phyloP scores from a whole-genome alignment of 2,888 invertebrate genomes.

The Yponomeuta evonymella region DNA sequence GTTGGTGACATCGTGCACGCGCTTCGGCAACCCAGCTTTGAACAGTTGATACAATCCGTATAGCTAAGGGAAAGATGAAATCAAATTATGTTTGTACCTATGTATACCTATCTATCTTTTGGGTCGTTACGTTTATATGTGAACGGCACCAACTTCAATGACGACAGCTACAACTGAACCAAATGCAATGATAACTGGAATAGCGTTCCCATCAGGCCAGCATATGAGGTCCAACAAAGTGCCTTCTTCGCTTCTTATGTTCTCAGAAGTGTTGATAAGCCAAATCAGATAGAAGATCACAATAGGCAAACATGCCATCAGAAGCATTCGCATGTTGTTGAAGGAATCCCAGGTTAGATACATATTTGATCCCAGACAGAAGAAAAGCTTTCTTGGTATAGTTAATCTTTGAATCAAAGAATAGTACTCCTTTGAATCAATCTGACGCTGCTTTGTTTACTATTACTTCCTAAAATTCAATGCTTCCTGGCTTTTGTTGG shows the following conservation, averaged over 20 bases:
- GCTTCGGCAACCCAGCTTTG: slow-evolving; percentile 59
- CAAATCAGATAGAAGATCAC: slow-evolving; percentile 66
- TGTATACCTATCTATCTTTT: too few species aligned
- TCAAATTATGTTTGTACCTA: not conserved
- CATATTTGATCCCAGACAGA: slow-evolving; percentile 31
- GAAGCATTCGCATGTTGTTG: slow-evolving; percentile 61
- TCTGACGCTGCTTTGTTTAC: too few species aligned
- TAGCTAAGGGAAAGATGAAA: slow-evolving; percentile 34
- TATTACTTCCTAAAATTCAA: too few species aligned
- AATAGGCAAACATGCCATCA: slow-evolving; percentile 68
- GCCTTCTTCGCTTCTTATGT: slow-evolving; percentile 65
- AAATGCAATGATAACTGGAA: slow-evolving; percentile 62
- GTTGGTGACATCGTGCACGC: slow-evolving; percentile 60
- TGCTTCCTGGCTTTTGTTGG: too few species aligned
- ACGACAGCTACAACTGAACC: slow-evolving; percentile 60
- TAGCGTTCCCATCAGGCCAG: slow-evolving; percentile 69
- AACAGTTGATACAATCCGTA: slow-evolving; percentile 65
- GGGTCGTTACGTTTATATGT: not conserved
- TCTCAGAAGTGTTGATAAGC: slow-evolving; percentile 65
- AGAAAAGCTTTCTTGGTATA: too few species aligned
- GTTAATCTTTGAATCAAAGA: too few species aligned
- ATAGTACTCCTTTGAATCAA: too few species aligned
- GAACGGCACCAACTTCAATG: slow-evolving; percentile 45
- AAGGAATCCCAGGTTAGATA: slow-evolving; percentile 64
- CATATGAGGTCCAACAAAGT: slow-evolving; percentile 61